phyloP scores from a whole-genome alignment of 2,113 vertebrate species.

The Grammomys surdaster region DNA sequence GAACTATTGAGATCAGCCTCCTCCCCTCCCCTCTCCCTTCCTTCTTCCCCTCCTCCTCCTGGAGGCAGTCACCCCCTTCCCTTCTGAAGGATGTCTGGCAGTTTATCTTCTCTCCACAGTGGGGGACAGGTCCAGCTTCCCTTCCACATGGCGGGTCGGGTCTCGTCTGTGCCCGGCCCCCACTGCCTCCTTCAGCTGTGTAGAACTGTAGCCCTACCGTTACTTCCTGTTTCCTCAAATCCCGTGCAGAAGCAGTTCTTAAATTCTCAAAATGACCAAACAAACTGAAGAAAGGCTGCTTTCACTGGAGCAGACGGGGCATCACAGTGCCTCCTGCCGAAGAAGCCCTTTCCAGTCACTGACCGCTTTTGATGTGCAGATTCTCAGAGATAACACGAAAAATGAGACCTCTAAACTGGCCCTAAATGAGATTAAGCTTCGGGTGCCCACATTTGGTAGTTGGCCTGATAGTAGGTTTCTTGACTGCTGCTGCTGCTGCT shows the following conservation, averaged over 20 bases:
- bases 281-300: neutral
- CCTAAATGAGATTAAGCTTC: neutral
- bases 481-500: neutral
- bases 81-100: neutral
- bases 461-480: neutral
- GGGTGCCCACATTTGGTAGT: neutral
- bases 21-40: fast-evolving
- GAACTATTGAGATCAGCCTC: neutral
- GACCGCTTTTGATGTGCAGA: neutral
- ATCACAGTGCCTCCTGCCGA: neutral
- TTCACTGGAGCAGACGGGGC: neutral
- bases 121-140: neutral
- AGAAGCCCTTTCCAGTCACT: neutral
- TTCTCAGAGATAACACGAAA: neutral
- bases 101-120: neutral
- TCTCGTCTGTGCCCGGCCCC: neutral
- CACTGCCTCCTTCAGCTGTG: neutral
- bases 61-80: neutral
- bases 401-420: neutral
- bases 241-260: neutral
- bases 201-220: neutral
- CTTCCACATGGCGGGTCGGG: neutral
- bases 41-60: neutral
- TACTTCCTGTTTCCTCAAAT: slow-evolving; percentile 12
- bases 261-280: neutral